These are phyloP conservation scores for Pyrochroa serraticornis DNA, from an alignment of 2,888 invertebrate species.

Conservation along the genomic window DNA sequence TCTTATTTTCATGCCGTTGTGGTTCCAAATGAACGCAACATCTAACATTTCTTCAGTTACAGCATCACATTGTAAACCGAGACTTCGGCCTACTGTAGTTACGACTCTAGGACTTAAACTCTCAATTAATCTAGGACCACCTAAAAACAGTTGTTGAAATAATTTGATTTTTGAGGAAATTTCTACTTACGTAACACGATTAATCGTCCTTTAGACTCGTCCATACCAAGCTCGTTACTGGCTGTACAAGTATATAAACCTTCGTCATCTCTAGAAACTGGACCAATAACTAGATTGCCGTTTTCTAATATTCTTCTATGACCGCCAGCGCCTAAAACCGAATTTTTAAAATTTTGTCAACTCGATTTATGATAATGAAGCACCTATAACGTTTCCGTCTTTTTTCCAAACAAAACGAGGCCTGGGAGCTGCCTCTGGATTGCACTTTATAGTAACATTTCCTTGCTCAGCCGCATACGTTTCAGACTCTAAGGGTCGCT, in stretches of 20 bases:
- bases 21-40: slow-evolving; percentile 90
- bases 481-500: slow-evolving; percentile 85
- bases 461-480: slow-evolving; percentile 91
- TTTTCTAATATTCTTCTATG: slow-evolving; percentile 81
- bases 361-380: background rate
- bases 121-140: slow-evolving; percentile 78
- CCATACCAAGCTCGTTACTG: slow-evolving; percentile 83
- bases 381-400: slow-evolving; percentile 74
- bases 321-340: slow-evolving; percentile 71
- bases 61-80: slow-evolving; percentile 83
- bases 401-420: slow-evolving; percentile 91
- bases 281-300: slow-evolving; percentile 85
- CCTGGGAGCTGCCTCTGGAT: slow-evolving; percentile 92
- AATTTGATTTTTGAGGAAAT: too few species aligned
- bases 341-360: background rate
- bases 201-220: slow-evolving; percentile 81
- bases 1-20: slow-evolving; percentile 80
- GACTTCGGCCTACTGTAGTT: slow-evolving; percentile 71
- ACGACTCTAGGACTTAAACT: slow-evolving; percentile 70
- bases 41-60: slow-evolving; percentile 85
- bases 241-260: slow-evolving; percentile 87
- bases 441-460: slow-evolving; percentile 88
- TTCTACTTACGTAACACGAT: slow-evolving; percentile 74
- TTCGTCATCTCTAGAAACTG: slow-evolving; percentile 85
- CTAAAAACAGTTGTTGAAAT: slow-evolving; percentile 52